Base-by-base conservation (phyloP, 2,888 invertebrate genomes). In the Adelognathus sp. region DNA sequence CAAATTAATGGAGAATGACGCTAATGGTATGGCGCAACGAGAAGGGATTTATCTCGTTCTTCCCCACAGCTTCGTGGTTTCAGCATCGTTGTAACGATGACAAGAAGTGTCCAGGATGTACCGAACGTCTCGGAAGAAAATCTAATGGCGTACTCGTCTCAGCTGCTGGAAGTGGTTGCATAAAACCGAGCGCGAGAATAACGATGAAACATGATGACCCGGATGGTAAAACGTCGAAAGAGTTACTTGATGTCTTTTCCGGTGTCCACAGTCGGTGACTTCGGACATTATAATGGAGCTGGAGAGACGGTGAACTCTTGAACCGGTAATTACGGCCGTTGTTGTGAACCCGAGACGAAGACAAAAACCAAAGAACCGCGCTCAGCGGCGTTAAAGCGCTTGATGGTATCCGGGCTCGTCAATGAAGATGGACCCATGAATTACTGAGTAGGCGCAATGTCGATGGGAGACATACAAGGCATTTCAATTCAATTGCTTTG, bases 161-260 rank as follows among this genome's bases (percentile, higher is more conserved):
- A 9, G 66, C 11, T 7, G 27, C 70, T 66, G 39, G 61, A 67
- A 73, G 73, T 69, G 29, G 77, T 73, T 73, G 77, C 72, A 63
- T 73, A 61, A 73, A 77, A 73, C 56, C 63, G 73, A 73, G 63
- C 72, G 72, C 77, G 73, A 77, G 54, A 77, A 73, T 78, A 78
- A 78, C 73, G 73, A 78, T 63, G 56, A 41, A 73, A 58, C 63
- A 73, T 78, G 73, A 78, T 78, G 63, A 73, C 78, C 21, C 52
- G 63, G 73, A 73, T 78, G 78, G 73, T 78, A 78, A 78, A 78
- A 73, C 78, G 73, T 73, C 67, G 67, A 64, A 69, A 69, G 78
- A 69, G 69, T 69, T 64, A 58, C 69, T 78, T 63, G 63, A 73
- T 69, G 78, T 69, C 24, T 56, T 36, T 61, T 63, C 56, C 44